Evolutionary conservation across 2,113 vertebrate species (phyloP).

Genomic region (Trichomycterus rosablanca): DNA sequence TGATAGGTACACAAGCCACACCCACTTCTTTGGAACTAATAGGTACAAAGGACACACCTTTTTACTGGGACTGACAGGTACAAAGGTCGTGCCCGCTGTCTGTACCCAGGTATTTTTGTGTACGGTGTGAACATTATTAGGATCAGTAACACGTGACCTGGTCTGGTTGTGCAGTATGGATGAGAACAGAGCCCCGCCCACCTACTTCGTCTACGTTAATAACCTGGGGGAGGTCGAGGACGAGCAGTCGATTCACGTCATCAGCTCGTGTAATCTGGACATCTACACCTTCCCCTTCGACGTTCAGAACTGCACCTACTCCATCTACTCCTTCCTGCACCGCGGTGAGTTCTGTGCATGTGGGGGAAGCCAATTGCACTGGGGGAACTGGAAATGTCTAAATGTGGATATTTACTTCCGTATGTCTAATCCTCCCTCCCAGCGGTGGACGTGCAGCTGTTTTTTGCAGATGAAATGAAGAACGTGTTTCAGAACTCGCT

Average conservation of each 20-base stretch:
- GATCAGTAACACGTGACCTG: too few relatives aligned
- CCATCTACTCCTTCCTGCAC: slow-evolving; percentile 63
- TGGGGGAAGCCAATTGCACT: too few relatives aligned
- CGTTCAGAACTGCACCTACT: slow-evolving; percentile 62
- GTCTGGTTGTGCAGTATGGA: slow-evolving; percentile 46
- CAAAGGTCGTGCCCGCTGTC: neutral
- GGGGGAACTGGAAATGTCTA: too few relatives aligned
- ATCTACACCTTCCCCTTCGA: slow-evolving; percentile 71
- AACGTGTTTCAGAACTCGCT: slow-evolving; percentile 44
- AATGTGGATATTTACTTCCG: too few relatives aligned
- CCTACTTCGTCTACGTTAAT: slow-evolving; percentile 52
- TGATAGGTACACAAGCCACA: too few relatives aligned
- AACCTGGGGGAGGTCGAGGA: slow-evolving; percentile 38
- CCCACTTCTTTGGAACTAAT: too few relatives aligned
- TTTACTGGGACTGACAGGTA: too few relatives aligned
- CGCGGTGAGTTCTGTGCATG: slow-evolving; percentile 45
- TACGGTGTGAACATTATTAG: too few relatives aligned
- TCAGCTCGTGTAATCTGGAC: slow-evolving; percentile 65
- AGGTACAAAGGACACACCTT: too few relatives aligned
- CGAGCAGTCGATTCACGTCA: slow-evolving; percentile 48
- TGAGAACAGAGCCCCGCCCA: slow-evolving; percentile 56
- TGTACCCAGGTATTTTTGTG: neutral
- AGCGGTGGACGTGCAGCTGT: slow-evolving; percentile 54
- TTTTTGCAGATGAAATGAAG: slow-evolving; percentile 12
- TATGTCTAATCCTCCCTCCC: too few relatives aligned